A percentile compares a stretch with the other conserved stretches of the same genome.
phyloP scores from a whole-genome alignment of 2,797 vertebrate genomes.

The Oryzias sinensis region DNA sequence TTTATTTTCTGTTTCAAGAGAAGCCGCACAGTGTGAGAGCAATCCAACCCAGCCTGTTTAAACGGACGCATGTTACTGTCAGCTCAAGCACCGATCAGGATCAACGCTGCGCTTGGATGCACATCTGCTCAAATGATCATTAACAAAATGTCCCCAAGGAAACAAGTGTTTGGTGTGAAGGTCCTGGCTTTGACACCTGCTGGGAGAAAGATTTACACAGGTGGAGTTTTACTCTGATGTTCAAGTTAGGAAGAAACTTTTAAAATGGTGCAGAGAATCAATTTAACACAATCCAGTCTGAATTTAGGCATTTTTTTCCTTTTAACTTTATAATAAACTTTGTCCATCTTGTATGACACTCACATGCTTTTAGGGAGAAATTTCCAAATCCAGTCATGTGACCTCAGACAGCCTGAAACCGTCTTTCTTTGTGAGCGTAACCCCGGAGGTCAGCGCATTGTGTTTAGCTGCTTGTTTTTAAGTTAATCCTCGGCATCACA shows the following conservation, averaged over 20 bases:
- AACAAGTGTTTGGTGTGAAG: conserved; percentile 22
- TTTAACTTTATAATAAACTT: neutral
- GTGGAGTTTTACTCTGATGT: neutral
- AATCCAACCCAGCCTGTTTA: conserved; percentile 26
- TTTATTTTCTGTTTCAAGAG: conserved; percentile 26
- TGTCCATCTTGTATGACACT: conserved; percentile 23
- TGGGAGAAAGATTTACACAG: conserved; percentile 2
- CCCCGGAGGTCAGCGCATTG: conserved; percentile 68
- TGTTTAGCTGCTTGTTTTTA: conserved; percentile 66
- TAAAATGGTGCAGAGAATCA: neutral
- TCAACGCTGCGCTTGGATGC: conserved; percentile 22
- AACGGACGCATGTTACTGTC: conserved; percentile 30
- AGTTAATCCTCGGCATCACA: conserved; percentile 50
- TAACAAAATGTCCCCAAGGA: conserved; percentile 45
- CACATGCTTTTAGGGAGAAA: conserved; percentile 32
- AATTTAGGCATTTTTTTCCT: too few species aligned
- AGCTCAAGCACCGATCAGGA: conserved; percentile 24
- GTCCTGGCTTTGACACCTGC: conserved; percentile 9
- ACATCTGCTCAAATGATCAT: conserved; percentile 49
- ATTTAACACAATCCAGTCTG: neutral
- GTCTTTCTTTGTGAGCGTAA: conserved; percentile 63
- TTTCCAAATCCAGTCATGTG: conserved; percentile 38
- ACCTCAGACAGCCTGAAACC: conserved; percentile 41
- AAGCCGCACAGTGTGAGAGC: conserved; percentile 6
- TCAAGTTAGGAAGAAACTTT: too few species aligned